These are phyloP conservation scores for Psittacara wagleri DNA, from an alignment of 2,113 vertebrate species.

Conservation along the genomic window DNA sequence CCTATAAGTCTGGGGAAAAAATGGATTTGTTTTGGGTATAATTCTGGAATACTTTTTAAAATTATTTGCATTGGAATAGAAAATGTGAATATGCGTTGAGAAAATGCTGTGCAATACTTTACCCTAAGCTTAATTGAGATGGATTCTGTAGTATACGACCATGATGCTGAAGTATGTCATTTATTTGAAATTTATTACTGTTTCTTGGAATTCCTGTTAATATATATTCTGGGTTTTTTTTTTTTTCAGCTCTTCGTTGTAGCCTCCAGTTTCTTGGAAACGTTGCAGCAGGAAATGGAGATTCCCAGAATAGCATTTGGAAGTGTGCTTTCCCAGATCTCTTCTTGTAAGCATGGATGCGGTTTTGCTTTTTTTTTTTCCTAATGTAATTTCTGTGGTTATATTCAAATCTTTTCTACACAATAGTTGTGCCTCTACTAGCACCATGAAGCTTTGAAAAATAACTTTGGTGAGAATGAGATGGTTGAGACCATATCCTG, in stretches of 20 bases:
- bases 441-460: background rate
- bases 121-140: background rate
- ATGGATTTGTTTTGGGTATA: background rate
- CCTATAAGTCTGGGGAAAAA: background rate
- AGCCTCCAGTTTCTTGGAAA: constrained; percentile 96
- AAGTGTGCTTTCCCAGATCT: constrained; percentile 78
- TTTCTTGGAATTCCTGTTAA: background rate
- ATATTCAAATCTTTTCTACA: background rate
- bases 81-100: background rate
- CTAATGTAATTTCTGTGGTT: background rate
- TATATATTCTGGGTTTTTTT: background rate
- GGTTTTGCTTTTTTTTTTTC: background rate
- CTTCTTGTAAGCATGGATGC: constrained; percentile 76
- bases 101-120: background rate
- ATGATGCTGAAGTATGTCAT: background rate
- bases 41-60: background rate
- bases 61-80: background rate
- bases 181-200: background rate
- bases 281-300: constrained; percentile 86
- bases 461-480: background rate
- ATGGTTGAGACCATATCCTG: background rate
- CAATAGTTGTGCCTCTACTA: background rate
- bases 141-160: background rate
- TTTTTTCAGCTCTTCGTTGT: constrained; percentile 85
- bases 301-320: constrained; percentile 88